Base-by-base conservation (phyloP, 37 sponge, comb jelly and placozoan species). In the Eunapius fragilis region DNA sequence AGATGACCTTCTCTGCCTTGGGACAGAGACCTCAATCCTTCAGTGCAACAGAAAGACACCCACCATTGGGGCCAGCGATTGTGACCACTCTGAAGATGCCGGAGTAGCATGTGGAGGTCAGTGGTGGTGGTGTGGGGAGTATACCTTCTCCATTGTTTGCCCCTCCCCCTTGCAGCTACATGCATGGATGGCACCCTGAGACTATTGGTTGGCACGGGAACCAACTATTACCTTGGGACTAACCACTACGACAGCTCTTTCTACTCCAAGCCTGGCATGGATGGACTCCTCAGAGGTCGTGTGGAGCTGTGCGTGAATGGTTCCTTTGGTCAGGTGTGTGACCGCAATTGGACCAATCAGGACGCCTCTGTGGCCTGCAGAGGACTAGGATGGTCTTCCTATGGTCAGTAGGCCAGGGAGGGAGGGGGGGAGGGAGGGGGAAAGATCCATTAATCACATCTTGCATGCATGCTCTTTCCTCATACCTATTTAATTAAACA, bases 331-430 rank as follows among this genome's bases (percentile, higher is more conserved):
- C 75, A 82, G 67, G 81, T 87, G 45, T 87, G 88, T 67, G 67
- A 80, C 31, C 33, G 76, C 38, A 27, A 41, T 5, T 87, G 88
- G 88, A 70, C 74, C 70, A 23, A 87, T 31, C 30, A 37, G 77
- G 82, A 81, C 76, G 88, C 88, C 68, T 82, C 88, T 69, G 88
- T 87, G 7, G 82, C 76, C 31, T 87, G 88, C 76, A 72, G 68
- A 69, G 82, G 67, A 36, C 74, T 80, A 58, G 68, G 68, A 73
- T 80, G 78, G 68, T 80, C 81, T 36, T 69, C 75, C 14, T 73
- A 80, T 74, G 87, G 80, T 87, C 58, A 58, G 58, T 58, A 12
- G 6, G 22, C 14, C 14, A 41, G n/a, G n/a, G n/a, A n/a, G n/a
- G n/a, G n/a, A n/a, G n/a, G n/a, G n/a, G n/a, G n/a, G n/a, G n/a